Evolutionary conservation across 2,113 vertebrate species (phyloP).

Genomic region (Antigone vipio): DNA sequence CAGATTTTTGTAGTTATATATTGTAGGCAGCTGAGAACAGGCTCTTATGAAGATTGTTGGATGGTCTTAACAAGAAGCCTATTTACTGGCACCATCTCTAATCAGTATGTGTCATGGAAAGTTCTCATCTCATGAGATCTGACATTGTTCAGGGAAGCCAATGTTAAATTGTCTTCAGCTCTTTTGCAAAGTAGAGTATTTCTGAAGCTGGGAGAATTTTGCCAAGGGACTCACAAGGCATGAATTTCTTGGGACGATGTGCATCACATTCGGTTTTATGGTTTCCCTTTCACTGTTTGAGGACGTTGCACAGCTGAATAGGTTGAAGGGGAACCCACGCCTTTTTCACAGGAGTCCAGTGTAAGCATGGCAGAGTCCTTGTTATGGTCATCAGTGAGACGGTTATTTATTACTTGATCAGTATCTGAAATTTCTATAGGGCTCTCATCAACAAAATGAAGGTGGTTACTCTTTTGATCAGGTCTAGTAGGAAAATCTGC

Average conservation of each 20-base stretch:
- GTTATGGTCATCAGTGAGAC: constrained; percentile 52
- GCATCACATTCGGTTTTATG: constrained; percentile 50
- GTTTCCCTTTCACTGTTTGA: constrained; percentile 15
- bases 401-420: constrained; percentile 32
- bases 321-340: not conserved
- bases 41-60: not conserved
- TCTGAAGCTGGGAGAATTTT: constrained; percentile 28
- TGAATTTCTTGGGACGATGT: constrained; percentile 5
- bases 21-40: not conserved
- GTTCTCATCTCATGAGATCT: not conserved
- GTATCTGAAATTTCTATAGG: constrained; percentile 39
- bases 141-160: not conserved
- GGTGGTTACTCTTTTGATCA: constrained; percentile 57
- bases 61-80: not conserved
- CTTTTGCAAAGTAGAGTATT: not conserved
- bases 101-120: not conserved
- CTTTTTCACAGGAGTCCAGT: constrained; percentile 8
- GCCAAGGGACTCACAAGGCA: not conserved
- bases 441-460: constrained; percentile 25
- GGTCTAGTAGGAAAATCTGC: constrained; percentile 7
- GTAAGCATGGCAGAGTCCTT: constrained; percentile 24
- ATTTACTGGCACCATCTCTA: not conserved
- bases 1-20: not conserved
- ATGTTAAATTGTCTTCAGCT: not conserved
- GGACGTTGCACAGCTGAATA: not conserved